Conservation (phyloP, 2,797 vertebrate species). For the Perodicticus potto region DNA sequence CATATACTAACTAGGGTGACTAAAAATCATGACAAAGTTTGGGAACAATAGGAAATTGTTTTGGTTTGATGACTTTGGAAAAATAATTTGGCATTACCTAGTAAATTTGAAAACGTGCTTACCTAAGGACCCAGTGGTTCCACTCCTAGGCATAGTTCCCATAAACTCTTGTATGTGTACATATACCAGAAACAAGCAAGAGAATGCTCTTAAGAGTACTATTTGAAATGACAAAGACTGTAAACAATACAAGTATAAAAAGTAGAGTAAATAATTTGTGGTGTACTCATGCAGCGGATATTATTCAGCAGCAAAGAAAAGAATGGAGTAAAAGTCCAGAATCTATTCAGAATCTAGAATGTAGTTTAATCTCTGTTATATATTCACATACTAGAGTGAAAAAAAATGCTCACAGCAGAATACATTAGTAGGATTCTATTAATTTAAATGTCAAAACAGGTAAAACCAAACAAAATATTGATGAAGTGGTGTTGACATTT, state of each 20-base stretch:
- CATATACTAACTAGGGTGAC: background rate
- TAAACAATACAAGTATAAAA: background rate
- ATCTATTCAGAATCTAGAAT: background rate
- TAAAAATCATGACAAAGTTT: background rate
- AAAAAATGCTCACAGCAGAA: background rate
- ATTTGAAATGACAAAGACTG: background rate
- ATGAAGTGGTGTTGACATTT: constrained; percentile 29
- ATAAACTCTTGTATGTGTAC: background rate
- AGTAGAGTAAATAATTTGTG: background rate
- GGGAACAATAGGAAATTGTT: background rate
- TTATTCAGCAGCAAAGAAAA: constrained; percentile 7
- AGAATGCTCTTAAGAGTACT: background rate
- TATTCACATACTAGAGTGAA: background rate
- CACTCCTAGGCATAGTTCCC: background rate
- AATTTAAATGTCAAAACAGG: constrained; percentile 15
- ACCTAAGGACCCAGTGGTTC: background rate
- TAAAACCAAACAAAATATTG: constrained; percentile 6
- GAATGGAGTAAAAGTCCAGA: background rate
- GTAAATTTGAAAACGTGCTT: background rate
- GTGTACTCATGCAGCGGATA: background rate
- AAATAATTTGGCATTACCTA: background rate
- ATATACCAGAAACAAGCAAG: background rate
- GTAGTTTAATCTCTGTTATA: background rate
- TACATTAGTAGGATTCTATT: background rate
- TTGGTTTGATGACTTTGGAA: background rate